Percentiles rank a stretch among this genome's conserved stretches.
Conservation (phyloP, 92 coral and sea anemone genomes). For the Bergia sp. region DNA sequence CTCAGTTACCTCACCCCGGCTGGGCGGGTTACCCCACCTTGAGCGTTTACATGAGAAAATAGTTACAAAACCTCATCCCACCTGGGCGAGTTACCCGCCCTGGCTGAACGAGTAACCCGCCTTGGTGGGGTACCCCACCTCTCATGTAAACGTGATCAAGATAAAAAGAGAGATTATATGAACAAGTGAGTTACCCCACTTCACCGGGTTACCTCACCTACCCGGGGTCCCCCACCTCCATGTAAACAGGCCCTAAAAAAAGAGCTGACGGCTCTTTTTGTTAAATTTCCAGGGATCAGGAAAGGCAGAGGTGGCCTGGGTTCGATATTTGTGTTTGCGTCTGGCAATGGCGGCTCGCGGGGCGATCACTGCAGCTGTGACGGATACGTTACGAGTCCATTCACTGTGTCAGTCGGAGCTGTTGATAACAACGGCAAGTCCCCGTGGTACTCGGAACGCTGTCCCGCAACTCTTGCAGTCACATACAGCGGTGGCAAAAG, state of each 20-base stretch:
- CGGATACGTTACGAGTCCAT: slow-evolving; percentile 96
- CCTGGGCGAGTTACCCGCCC: too few relatives aligned
- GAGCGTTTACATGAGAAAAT: too few relatives aligned
- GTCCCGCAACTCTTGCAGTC: slow-evolving; percentile 96
- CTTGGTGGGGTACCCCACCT: too few relatives aligned
- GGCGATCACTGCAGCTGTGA: slow-evolving; percentile 97
- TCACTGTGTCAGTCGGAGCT: slow-evolving; percentile 93
- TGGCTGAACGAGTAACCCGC: too few relatives aligned
- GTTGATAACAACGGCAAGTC: slow-evolving; percentile 93
- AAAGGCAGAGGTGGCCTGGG: slow-evolving; percentile 93
- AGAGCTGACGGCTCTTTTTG: background rate
- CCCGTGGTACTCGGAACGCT: slow-evolving; percentile 97
- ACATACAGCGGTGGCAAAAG: slow-evolving; percentile 91
- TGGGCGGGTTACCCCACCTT: too few relatives aligned
- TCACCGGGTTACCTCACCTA: too few relatives aligned
- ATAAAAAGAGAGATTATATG: too few relatives aligned
- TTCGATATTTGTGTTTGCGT: slow-evolving; percentile 98
- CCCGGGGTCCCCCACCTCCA: too few relatives aligned
- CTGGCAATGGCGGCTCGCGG: slow-evolving; percentile 94
- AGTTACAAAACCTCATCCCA: too few relatives aligned
- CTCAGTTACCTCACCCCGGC: too few relatives aligned
- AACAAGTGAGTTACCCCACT: too few relatives aligned
- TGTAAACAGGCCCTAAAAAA: background rate
- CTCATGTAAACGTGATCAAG: too few relatives aligned
- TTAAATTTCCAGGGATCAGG: slow-evolving; percentile 64